A percentile compares a stretch with the other conserved stretches of the same genome.
Conservation (phyloP, 64 coral and sea anemone species). For the Stylophora pistillata region DNA sequence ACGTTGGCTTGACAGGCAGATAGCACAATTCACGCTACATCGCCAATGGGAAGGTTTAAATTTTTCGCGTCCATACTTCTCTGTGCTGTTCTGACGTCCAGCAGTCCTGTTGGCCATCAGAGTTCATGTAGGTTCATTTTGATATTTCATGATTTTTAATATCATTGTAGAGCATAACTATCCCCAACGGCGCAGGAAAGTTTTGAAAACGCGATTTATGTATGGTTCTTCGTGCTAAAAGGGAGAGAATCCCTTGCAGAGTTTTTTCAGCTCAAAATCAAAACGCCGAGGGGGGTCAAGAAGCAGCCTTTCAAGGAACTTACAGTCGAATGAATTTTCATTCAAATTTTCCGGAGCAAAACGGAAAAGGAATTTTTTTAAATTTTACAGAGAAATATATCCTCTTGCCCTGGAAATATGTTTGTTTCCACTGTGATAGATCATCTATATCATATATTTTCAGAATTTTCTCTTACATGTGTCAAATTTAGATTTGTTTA, state of each 20-base stretch:
- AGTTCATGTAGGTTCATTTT: background rate
- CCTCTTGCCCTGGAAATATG: background rate
- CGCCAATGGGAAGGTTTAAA: background rate
- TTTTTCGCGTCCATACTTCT: background rate
- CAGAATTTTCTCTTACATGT: background rate
- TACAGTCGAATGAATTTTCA: too few species aligned
- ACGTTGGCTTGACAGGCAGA: background rate
- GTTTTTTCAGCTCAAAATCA: too few species aligned
- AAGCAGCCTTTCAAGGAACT: too few species aligned
- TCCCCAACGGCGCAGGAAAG: too few species aligned
- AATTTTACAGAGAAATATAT: background rate
- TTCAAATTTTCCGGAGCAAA: too few species aligned
- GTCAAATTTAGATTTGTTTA: background rate
- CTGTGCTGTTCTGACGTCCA: background rate
- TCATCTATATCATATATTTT: background rate
- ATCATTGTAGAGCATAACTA: background rate
- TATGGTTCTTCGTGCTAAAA: too few species aligned
- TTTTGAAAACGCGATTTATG: too few species aligned
- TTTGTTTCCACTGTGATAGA: background rate
- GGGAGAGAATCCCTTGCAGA: too few species aligned
- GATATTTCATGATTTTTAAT: background rate
- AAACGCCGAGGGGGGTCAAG: too few species aligned
- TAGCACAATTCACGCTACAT: background rate
- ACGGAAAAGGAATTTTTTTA: too few species aligned
- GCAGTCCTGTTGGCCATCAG: background rate